A percentile compares a stretch with the other conserved stretches of the same genome.
phyloP scores from a whole-genome alignment of 2,888 invertebrate genomes.

The Drosophila rellima region DNA sequence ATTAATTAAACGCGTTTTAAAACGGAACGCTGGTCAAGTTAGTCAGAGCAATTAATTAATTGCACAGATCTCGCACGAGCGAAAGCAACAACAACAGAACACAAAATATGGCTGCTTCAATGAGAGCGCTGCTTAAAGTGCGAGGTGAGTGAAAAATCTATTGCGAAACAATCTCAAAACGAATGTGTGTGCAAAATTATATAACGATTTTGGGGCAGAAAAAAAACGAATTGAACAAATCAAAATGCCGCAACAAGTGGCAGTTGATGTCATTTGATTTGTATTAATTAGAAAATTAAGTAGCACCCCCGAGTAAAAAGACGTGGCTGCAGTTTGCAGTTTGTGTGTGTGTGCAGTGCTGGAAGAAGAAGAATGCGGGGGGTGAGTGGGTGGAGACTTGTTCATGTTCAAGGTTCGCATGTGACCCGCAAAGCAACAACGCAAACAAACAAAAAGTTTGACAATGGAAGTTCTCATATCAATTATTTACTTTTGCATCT shows the following conservation, averaged over 20 bases:
- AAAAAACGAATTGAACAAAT: slow-evolving; percentile 26
- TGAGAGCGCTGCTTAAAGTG: slow-evolving; percentile 87
- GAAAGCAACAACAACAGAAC: slow-evolving; percentile 58
- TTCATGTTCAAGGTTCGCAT: slow-evolving; percentile 75
- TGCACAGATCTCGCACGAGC: slow-evolving; percentile 70
- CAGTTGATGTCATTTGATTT: slow-evolving; percentile 11
- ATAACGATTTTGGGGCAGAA: slow-evolving; percentile 68
- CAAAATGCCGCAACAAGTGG: slow-evolving; percentile 54
- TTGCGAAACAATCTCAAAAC: slow-evolving; percentile 53
- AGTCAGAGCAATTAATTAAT: slow-evolving; percentile 47
- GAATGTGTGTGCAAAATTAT: slow-evolving; percentile 68
- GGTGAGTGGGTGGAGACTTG: slow-evolving; percentile 15
- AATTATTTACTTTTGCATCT: slow-evolving; percentile 1
- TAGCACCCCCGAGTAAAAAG: slow-evolving; percentile 29
- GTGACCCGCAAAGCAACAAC: slow-evolving; percentile 63
- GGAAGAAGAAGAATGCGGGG: slow-evolving; percentile 47
- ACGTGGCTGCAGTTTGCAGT: slow-evolving; percentile 49
- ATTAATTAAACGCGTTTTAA: slow-evolving; percentile 78
- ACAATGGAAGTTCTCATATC: slow-evolving; percentile 8
- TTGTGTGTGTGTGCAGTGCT: not conserved
- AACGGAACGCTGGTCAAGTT: slow-evolving; percentile 49
- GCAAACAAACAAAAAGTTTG: slow-evolving; percentile 32
- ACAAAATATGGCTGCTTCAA: slow-evolving; percentile 87
- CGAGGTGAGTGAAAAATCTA: slow-evolving; percentile 86
- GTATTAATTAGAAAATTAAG: slow-evolving; percentile 27